Percentiles rank a stretch among this genome's conserved stretches.
phyloP scores from a whole-genome alignment of 2,113 vertebrate genomes.

The Leptodactylus fuscus region DNA sequence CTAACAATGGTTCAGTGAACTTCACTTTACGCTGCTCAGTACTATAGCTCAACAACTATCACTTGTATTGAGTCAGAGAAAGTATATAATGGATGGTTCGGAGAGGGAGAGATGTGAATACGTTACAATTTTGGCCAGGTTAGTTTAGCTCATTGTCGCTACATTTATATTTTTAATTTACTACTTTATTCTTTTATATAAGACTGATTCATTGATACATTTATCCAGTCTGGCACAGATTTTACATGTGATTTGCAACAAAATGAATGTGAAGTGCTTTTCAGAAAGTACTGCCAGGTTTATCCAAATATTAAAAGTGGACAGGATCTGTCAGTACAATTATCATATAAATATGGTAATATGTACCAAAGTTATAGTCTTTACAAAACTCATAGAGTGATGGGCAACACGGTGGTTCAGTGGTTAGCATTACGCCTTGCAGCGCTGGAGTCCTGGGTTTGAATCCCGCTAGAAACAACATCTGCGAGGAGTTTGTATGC shows the following conservation, averaged over 20 bases:
- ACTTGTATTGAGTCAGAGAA: constrained; percentile 14
- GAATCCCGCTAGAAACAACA: too few species aligned
- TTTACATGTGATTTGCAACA: not conserved
- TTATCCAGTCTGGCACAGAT: not conserved
- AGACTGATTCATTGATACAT: not conserved
- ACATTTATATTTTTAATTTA: not conserved
- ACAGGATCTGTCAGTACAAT: too few species aligned
- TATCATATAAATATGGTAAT: too few species aligned
- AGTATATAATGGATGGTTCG: not conserved
- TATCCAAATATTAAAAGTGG: too few species aligned
- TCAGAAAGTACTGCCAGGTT: too few species aligned
- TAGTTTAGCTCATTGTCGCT: not conserved
- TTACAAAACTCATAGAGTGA: too few species aligned
- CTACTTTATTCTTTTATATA: not conserved
- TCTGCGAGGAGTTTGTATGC: too few species aligned
- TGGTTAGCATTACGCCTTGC: too few species aligned
- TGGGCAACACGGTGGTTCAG: too few species aligned
- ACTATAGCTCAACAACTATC: constrained; percentile 45
- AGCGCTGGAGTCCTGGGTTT: too few species aligned
- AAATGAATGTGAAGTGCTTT: too few species aligned
- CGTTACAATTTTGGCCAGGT: not conserved
- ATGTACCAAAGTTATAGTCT: too few species aligned
- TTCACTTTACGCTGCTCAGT: constrained; percentile 44
- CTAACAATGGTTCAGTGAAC: constrained; percentile 56
- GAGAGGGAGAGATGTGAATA: not conserved